phyloP scores from a whole-genome alignment of 2,113 vertebrate genomes.

The Tor tambroides region DNA sequence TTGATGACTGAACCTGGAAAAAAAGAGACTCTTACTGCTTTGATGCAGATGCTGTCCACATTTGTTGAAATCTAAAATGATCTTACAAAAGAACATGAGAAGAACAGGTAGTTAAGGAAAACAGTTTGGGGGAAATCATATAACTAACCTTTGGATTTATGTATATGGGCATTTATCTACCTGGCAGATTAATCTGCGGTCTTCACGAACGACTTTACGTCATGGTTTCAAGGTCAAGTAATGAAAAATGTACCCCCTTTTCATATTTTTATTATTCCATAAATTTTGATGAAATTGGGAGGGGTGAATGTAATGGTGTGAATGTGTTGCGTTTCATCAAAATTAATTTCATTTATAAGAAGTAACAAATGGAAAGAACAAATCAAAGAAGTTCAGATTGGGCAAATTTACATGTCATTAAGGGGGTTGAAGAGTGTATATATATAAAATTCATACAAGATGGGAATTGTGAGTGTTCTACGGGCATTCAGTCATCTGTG shows the following conservation, averaged over 20 bases:
- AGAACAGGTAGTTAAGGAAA: no score
- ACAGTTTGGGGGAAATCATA: not conserved
- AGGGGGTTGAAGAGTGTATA: no score
- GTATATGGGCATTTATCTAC: not conserved
- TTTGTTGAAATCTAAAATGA: not conserved
- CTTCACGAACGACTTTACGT: not conserved
- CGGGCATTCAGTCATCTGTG: no score
- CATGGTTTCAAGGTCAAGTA: not conserved
- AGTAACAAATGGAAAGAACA: no score
- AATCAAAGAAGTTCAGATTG: no score
- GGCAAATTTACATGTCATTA: no score
- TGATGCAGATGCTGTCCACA: not conserved
- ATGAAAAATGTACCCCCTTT: not conserved
- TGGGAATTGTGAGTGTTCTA: no score
- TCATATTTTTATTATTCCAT: not conserved
- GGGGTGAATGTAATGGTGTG: not conserved
- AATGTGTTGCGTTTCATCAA: no score
- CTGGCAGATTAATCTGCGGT: not conserved
- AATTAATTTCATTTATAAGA: no score
- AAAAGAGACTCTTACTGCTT: not conserved
- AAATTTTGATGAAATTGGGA: not conserved
- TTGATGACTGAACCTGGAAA: not conserved
- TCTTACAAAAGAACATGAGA: not conserved
- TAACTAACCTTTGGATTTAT: not conserved
- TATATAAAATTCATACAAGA: no score